These are phyloP conservation scores for Porites australiensis DNA, from an alignment of 64 coral and sea anemone genomes.

Conservation along the genomic window DNA sequence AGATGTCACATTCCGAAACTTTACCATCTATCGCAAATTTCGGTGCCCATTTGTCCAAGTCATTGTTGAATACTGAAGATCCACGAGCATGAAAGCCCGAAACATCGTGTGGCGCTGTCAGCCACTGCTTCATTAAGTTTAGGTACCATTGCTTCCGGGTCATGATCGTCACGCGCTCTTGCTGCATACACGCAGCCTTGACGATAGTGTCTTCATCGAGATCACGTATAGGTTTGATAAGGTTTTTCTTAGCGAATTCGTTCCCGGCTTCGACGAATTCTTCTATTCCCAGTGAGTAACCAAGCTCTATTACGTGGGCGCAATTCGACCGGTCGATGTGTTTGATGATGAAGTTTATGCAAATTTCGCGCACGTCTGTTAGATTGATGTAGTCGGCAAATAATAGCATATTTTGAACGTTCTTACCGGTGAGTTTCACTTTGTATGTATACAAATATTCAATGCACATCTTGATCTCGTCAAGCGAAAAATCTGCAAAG, in stretches of 20 bases:
- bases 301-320: not conserved
- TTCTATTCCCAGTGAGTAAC: not conserved
- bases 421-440: not conserved
- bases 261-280: slow-evolving; percentile 12
- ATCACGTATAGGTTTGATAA: not conserved
- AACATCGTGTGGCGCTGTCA: not conserved
- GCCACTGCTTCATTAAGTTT: not conserved
- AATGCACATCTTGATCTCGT: slow-evolving; percentile 37
- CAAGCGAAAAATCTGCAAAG: slow-evolving; percentile 6
- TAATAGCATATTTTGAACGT: slow-evolving; percentile 28
- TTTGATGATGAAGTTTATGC: not conserved
- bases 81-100: slow-evolving; percentile 8
- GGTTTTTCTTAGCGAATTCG: not conserved
- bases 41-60: not conserved
- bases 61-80: not conserved
- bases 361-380: slow-evolving; percentile 21
- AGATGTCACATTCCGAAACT: not conserved
- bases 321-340: slow-evolving; percentile 22
- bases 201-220: not conserved
- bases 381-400: slow-evolving; percentile 43
- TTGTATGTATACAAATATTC: not conserved
- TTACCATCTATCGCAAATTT: not conserved
- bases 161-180: not conserved
- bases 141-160: slow-evolving; percentile 9
- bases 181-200: slow-evolving; percentile 28